A percentile compares a stretch with the other conserved stretches of the same genome.
phyloP scores from a whole-genome alignment of 92 coral and sea anemone species.

The Galaxea fascicularis region DNA sequence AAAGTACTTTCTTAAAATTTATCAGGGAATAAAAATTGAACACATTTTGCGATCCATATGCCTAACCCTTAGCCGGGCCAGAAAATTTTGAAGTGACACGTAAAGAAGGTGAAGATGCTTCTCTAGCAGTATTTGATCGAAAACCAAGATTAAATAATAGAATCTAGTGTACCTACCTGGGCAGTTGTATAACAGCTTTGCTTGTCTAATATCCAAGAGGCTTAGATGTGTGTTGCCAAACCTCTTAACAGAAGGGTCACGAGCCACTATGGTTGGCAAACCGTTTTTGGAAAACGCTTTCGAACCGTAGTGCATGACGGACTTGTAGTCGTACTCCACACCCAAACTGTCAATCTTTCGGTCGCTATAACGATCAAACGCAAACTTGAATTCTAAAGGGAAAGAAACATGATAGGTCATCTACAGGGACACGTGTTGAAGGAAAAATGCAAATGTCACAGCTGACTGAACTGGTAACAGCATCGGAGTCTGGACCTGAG shows the following conservation, averaged over 20 bases:
- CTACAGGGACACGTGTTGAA: no score
- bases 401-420: not conserved
- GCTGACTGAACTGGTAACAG: not conserved
- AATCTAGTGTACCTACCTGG: conserved; percentile 62
- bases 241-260: conserved; percentile 57
- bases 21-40: no score
- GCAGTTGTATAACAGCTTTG: conserved; percentile 85
- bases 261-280: conserved; percentile 72
- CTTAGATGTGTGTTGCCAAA: conserved; percentile 88
- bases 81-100: no score
- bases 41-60: no score
- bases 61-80: no score
- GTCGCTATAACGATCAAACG: conserved; percentile 69
- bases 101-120: not conserved
- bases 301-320: conserved; percentile 94
- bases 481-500: not conserved
- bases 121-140: not conserved
- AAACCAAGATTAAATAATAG: no score
- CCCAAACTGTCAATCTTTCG: conserved; percentile 81
- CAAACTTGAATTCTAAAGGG: conserved; percentile 72
- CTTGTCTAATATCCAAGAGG: conserved; percentile 85
- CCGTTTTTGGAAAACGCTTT: conserved; percentile 75
- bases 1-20: no score
- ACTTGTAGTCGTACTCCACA: conserved; percentile 80
- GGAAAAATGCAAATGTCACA: no score